These are phyloP conservation scores for Prolemur simus DNA, from an alignment of 2,113 vertebrate genomes.

Conservation along the genomic window DNA sequence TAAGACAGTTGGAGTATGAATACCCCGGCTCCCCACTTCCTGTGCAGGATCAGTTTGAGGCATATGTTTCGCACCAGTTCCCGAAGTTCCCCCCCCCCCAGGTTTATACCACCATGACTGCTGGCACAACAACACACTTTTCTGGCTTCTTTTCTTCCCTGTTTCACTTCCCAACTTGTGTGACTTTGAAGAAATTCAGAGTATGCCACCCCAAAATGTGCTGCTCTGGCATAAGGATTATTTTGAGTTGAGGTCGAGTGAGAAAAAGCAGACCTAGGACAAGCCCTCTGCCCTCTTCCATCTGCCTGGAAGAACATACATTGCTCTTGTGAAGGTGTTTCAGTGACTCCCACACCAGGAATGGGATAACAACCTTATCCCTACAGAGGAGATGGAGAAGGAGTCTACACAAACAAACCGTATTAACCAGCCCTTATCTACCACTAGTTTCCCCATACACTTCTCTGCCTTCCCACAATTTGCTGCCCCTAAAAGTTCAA, in stretches of 20 bases:
- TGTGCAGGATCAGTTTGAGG: background rate
- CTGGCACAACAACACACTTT: background rate
- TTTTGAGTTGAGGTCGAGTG: background rate
- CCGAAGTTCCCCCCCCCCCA: background rate
- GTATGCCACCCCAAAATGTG: background rate
- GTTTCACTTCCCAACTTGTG: background rate
- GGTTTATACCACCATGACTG: background rate
- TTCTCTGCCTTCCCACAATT: background rate
- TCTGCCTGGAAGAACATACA: background rate
- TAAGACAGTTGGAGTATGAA: background rate
- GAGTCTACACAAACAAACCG: background rate
- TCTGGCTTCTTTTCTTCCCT: background rate
- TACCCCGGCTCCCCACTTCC: background rate
- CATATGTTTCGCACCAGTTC: too few species aligned
- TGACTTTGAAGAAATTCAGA: background rate
- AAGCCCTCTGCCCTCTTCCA: background rate
- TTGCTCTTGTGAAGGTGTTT: background rate
- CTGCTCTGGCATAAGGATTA: background rate
- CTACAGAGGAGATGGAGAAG: background rate
- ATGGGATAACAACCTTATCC: background rate
- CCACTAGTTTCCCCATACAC: background rate
- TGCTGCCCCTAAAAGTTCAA: background rate
- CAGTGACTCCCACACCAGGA: background rate
- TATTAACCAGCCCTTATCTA: background rate
- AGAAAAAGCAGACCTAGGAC: background rate